Conservation (phyloP, 2,113 vertebrate species). For the Macrotis lagotis region DNA sequence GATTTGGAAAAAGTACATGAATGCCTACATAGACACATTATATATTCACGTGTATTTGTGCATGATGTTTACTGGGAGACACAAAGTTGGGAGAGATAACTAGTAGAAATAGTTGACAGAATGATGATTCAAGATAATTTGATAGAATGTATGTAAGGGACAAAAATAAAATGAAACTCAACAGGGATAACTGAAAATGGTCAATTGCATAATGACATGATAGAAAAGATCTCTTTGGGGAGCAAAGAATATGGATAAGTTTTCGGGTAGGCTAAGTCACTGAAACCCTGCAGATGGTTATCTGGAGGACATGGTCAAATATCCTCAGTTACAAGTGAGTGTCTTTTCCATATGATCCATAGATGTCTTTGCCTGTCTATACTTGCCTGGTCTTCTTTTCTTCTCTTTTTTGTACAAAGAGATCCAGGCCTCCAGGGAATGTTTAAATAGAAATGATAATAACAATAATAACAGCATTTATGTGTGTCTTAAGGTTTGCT, state of each 20-base stretch:
- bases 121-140: conserved; percentile 42
- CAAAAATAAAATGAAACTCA: conserved; percentile 51
- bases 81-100: neutral
- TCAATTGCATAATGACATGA: neutral
- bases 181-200: neutral
- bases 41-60: neutral
- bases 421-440: neutral
- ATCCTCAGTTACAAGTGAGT: neutral
- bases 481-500: neutral
- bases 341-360: neutral
- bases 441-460: neutral
- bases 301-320: neutral
- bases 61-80: neutral
- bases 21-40: neutral
- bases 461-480: neutral
- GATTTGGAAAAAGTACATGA: neutral
- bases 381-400: neutral
- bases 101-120: neutral
- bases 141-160: neutral
- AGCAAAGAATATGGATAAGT: neutral
- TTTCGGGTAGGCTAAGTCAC: neutral
- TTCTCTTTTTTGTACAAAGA: neutral
- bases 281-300: neutral
- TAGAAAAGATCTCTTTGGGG: neutral
- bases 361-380: neutral